Conservation (phyloP, 2,888 invertebrate genomes). For the Pseudanteris insignis region DNA sequence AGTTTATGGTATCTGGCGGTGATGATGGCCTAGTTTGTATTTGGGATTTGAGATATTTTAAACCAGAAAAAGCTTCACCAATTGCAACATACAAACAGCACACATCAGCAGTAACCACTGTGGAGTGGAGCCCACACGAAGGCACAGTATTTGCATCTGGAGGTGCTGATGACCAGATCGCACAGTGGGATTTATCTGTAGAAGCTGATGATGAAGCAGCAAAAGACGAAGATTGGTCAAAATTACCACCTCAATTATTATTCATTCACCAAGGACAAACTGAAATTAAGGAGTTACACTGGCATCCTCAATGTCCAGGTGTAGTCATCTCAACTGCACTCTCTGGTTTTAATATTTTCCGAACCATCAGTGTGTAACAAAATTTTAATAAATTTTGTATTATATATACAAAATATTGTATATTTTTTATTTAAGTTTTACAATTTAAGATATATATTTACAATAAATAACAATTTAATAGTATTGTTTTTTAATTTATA, state of each 20-base stretch:
- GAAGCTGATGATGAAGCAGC: slow-evolving; percentile 78
- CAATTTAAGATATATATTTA: too few species aligned
- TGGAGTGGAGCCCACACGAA: slow-evolving; percentile 97
- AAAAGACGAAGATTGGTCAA: slow-evolving; percentile 64
- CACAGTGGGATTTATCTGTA: slow-evolving; percentile 95
- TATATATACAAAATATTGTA: too few species aligned
- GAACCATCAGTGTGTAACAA: slow-evolving; percentile 91
- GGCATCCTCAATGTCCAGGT: slow-evolving; percentile 96
- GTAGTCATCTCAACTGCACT: slow-evolving; percentile 92
- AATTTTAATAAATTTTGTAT: too few species aligned
- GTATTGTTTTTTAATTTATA: too few species aligned
- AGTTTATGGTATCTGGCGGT: slow-evolving; percentile 75
- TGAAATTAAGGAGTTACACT: slow-evolving; percentile 97
- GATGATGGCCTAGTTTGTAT: slow-evolving; percentile 95
- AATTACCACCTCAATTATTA: slow-evolving; percentile 92
- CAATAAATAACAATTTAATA: too few species aligned
- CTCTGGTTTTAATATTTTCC: slow-evolving; percentile 96
- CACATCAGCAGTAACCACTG: slow-evolving; percentile 89
- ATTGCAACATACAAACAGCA: slow-evolving; percentile 97
- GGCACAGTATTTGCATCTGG: slow-evolving; percentile 92
- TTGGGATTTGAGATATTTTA: slow-evolving; percentile 94
- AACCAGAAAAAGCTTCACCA: slow-evolving; percentile 74
- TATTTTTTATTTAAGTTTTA: too few species aligned
- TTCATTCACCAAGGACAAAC: slow-evolving; percentile 98
- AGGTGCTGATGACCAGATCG: slow-evolving; percentile 94